Evolutionary conservation across 2,113 vertebrate species (phyloP), one percentile per base, ranked within the genome.

Genomic region (Sapajus apella): DNA sequence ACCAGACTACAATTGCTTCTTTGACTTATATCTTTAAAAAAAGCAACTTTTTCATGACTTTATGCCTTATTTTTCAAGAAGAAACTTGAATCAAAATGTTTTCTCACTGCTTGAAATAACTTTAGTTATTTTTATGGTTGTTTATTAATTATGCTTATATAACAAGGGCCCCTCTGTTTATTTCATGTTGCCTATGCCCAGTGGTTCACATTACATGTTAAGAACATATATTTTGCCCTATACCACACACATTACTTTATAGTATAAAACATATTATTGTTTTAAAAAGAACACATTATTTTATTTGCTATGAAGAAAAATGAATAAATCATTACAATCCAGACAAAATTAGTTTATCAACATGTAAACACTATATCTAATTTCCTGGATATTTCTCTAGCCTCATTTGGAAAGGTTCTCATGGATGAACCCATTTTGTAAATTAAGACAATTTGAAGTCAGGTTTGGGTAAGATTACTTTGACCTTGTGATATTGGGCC

Each of bases 381-480:
- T 55, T 92, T 88, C 58, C 76, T 92, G 68, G 73, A n/a, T 83
- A 72, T n/a, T 88, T 83, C 79, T 87, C 21, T 92, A 82, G 14
- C 8, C 7, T 73, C 37, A 81, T 87, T 93, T 91, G 40, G 45
- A 68, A 94, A 96, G 35, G 14, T 79, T 45, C 45, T 92, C n/a
- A 4, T 81, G 21, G 81, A 89, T 73, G 45, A 87, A 32, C 58
- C 35, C 45, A 30, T 79, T 94, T 82, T 3, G 3, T 58, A 95
- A 96, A 92, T 92, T 79, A 92, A 93, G 66, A 32, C 37, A 88
- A 86, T 94, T 37, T 94, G 37, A 83, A 75, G 75, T 64, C n/a
- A 97, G n/a, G 77, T 14, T 76, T 92, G 58, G 77, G 21, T 82
- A 45, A 68, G 40, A 97, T 96, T 89, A 75, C 47, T 86, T 81